Conservation (phyloP, 2,113 vertebrate genomes). For the Struthio camelus region DNA sequence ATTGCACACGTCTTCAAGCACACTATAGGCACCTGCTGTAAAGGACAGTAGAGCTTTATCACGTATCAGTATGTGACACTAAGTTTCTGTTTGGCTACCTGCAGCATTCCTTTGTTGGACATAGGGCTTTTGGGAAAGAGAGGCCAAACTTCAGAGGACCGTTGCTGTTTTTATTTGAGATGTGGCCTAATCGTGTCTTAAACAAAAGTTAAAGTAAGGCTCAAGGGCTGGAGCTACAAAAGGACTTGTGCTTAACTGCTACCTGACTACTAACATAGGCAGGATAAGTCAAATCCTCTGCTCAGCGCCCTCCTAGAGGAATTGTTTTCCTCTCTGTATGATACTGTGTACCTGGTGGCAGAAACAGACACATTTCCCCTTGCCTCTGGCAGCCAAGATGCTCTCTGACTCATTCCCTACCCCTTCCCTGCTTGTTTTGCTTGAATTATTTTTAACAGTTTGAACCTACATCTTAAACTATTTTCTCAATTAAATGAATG, state of each 20-base stretch:
- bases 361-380: background rate
- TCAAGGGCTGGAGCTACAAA: background rate
- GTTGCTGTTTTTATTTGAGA: background rate
- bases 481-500: background rate
- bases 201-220: background rate
- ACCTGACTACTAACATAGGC: background rate
- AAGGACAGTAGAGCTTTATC: background rate
- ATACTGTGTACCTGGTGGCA: background rate
- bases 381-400: background rate
- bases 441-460: background rate
- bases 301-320: background rate
- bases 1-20: background rate
- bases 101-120: background rate
- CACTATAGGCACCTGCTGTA: background rate
- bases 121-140: rapidly evolving
- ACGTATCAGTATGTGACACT: rapidly evolving
- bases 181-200: background rate
- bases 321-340: background rate
- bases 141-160: rapidly evolving
- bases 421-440: background rate
- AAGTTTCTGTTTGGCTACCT: background rate
- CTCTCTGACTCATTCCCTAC: background rate
- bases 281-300: background rate
- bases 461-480: background rate
- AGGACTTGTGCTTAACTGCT: background rate